These are phyloP conservation scores for Hermetia illucens DNA, from an alignment of 1,140 invertebrate species.

Conservation along the genomic window DNA sequence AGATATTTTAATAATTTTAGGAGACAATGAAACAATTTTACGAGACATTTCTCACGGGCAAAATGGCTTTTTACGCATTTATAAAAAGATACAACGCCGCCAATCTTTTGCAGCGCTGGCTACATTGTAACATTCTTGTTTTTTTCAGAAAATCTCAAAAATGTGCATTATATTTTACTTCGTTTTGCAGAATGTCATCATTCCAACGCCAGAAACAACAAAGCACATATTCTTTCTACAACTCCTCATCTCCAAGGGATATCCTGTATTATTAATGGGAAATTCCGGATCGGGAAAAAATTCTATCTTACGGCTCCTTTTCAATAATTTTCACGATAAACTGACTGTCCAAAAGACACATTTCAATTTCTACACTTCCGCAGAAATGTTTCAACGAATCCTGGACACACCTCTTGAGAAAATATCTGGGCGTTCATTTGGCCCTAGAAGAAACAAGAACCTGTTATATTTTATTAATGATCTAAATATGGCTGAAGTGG, in stretches of 20 bases:
- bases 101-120: too few relatives aligned
- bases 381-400: conserved; percentile 79
- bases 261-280: conserved; percentile 85
- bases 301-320: conserved; percentile 72
- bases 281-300: conserved; percentile 77
- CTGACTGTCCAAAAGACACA: conserved; percentile 68
- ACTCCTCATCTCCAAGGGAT: conserved; percentile 60
- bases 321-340: conserved; percentile 39
- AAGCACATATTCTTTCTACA: conserved; percentile 83
- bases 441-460: conserved; percentile 77
- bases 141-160: too few relatives aligned
- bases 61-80: too few relatives aligned
- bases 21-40: too few relatives aligned
- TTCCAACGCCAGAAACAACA: conserved; percentile 80
- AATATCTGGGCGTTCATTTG: conserved; percentile 86
- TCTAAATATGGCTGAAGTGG: conserved; percentile 95
- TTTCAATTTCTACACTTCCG: conserved; percentile 93
- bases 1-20: too few relatives aligned
- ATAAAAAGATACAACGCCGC: too few relatives aligned
- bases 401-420: conserved; percentile 89
- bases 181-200: conserved; percentile 51
- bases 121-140: too few relatives aligned
- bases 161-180: not conserved
- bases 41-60: too few relatives aligned
- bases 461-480: conserved; percentile 94